Evolutionary conservation across 2,113 vertebrate species (phyloP).

Genomic region (Microtus ochrogaster): DNA sequence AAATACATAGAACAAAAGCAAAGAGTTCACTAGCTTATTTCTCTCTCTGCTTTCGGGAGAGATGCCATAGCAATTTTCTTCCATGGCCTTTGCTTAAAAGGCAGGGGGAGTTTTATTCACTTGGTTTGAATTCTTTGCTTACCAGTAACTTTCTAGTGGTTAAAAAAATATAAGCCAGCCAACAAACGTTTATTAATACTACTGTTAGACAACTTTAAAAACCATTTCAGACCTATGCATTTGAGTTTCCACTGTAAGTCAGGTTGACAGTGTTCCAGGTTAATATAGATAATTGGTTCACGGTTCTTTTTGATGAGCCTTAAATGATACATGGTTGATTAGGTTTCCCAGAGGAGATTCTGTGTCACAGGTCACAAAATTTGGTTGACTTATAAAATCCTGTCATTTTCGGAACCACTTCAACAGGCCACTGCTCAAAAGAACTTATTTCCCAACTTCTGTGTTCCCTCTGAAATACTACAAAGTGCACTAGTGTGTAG

Average conservation of each 20-base stretch:
- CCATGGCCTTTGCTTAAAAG: neutral
- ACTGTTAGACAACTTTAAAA: neutral
- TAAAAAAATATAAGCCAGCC: neutral
- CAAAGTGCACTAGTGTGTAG: neutral
- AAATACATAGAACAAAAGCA: neutral
- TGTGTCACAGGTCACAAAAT: neutral
- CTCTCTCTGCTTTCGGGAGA: neutral
- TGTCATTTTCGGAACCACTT: neutral
- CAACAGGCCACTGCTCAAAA: neutral
- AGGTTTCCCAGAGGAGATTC: neutral
- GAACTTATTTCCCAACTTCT: neutral
- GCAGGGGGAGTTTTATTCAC: neutral
- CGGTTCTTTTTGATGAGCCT: neutral
- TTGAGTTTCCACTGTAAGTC: neutral
- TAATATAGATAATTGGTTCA: neutral
- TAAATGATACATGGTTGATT: neutral
- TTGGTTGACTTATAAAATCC: neutral
- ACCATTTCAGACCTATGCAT: constrained; percentile 7
- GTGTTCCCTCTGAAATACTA: neutral
- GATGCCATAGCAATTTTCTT: neutral
- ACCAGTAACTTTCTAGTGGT: too few species aligned
- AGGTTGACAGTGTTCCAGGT: neutral
- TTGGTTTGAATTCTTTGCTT: neutral
- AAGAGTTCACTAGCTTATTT: neutral
- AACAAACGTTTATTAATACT: neutral